These are phyloP conservation scores for Agonopterix heracliana DNA, from an alignment of 2,888 invertebrate species.

Conservation along the genomic window DNA sequence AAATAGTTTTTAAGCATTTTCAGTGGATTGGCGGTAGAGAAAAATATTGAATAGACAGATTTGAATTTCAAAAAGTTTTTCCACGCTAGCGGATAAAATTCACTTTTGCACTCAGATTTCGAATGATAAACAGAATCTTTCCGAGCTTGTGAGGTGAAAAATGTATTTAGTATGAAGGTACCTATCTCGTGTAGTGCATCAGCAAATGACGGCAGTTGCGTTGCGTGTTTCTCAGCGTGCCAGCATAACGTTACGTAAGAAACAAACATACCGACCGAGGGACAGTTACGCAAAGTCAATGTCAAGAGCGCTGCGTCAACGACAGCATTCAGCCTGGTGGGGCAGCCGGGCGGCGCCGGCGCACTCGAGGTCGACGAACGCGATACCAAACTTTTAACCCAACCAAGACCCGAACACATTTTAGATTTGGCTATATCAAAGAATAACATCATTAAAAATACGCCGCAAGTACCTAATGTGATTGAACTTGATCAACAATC, in stretches of 20 bases:
- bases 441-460: conserved; percentile 5
- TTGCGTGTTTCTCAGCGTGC: background rate
- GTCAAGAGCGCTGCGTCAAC: conserved; percentile 50
- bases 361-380: conserved; percentile 43
- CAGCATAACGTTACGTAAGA: conserved; percentile 34
- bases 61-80: too few species aligned
- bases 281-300: conserved; percentile 44
- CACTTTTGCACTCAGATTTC: too few species aligned
- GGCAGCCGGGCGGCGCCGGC: background rate
- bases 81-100: too few species aligned
- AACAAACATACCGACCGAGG: conserved; percentile 13
- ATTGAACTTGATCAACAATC: conserved; percentile 6
- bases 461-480: conserved; percentile 6
- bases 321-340: background rate
- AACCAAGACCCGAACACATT: conserved; percentile 19
- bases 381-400: conserved; percentile 39
- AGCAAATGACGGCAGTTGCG: too few species aligned
- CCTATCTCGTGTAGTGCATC: too few species aligned
- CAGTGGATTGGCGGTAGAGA: too few species aligned
- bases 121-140: too few species aligned
- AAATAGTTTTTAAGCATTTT: too few species aligned
- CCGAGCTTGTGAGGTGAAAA: too few species aligned
- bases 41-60: too few species aligned
- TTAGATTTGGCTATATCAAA: conserved; percentile 19
- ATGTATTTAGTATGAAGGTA: too few species aligned